Evolutionary conservation across 2,888 invertebrate genomes (phyloP).

Genomic region (Thysanoteuthis rhombus): DNA sequence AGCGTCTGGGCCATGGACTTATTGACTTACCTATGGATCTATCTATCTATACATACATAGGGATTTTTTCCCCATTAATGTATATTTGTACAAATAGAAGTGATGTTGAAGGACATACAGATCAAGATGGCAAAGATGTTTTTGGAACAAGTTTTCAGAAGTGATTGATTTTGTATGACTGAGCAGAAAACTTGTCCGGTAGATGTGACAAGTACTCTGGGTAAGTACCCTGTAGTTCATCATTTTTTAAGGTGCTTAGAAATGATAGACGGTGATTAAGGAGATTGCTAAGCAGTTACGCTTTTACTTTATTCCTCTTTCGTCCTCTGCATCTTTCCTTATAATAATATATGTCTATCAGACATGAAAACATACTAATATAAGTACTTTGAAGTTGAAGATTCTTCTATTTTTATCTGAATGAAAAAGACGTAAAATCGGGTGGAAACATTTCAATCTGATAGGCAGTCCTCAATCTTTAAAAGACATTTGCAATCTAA

Average conservation of each 20-base stretch:
- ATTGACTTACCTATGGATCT: neutral
- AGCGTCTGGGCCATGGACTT: too few species aligned
- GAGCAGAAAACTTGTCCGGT: neutral
- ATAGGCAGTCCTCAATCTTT: neutral
- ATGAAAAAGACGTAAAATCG: neutral
- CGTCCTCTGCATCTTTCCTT: neutral
- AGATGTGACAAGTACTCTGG: neutral
- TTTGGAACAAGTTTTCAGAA: neutral
- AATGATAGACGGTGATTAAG: neutral
- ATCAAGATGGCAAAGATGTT: neutral
- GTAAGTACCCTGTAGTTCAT: neutral
- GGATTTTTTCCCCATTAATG: neutral
- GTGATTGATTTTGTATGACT: neutral
- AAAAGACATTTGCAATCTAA: neutral
- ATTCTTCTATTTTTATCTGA: neutral
- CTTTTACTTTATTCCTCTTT: too few species aligned
- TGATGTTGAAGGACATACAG: neutral
- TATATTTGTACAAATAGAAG: neutral
- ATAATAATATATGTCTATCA: neutral
- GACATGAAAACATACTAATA: neutral
- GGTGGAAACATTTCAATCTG: neutral
- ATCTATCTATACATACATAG: neutral
- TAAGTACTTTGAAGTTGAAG: neutral
- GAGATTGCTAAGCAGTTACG: neutral
- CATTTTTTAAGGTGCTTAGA: neutral